Evolutionary conservation across 2,113 vertebrate genomes (phyloP), one percentile per base, ranked within the genome.

Genomic region (Oreotrochilus melanogaster): DNA sequence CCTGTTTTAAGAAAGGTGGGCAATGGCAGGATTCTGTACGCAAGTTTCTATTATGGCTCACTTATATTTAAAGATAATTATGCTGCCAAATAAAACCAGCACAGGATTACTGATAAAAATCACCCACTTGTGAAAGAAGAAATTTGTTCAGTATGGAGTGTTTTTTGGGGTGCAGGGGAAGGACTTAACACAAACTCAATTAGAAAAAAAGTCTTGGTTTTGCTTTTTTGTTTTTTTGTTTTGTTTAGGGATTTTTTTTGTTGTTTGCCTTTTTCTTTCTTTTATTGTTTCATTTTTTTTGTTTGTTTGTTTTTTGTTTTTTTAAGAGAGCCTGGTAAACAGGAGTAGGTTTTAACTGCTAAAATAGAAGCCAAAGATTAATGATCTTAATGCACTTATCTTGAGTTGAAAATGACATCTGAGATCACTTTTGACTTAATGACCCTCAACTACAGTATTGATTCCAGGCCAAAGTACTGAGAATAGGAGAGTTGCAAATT

Each of bases 341-440:
- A 19, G 31, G 37, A 88, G 14, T 53, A 30, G 15, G 4, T 0
- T 70, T 70, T 71, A 67, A 58, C 47, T 43, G 43, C 65, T 64
- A 51, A 89, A 92, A 56, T 43, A 43, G 9, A 7, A 85, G 12
- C 15, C 8, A 39, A 67, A 91, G 78, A 2, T 35, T 92, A 60
- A 83, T 81, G 69, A 60, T 66, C 23, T 92, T 94, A 76, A 95
- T 79, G 53, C 16, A 58, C 70, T 94, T 95, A 25, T 17, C 30
- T 85, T 96, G 43, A 73, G 37, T 62, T 96, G n/a, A 92, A 96
- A 86, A 95, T 92, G 30, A 39, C 64, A 89, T 79, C 92, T 89
- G 95, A 93, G 70, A 95, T 92, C 53, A 27, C 43, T 66, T 96
- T 92, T 96, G 92, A 76, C 43, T 94, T 72, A 89, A 73, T 75